Base-by-base conservation (phyloP, 2,113 vertebrate genomes). In the Emydura subglobosa region DNA sequence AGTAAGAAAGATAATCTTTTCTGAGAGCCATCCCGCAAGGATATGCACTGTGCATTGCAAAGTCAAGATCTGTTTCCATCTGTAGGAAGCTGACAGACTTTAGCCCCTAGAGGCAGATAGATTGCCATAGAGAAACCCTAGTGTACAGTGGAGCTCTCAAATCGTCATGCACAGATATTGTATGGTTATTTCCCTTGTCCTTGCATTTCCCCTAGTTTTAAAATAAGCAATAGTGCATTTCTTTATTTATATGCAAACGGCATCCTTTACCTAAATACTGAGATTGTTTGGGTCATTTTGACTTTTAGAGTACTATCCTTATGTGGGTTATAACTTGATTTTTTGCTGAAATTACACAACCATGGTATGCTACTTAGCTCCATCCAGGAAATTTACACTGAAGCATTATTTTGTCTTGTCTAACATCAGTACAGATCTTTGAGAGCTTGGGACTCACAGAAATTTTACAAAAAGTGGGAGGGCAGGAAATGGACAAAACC, bases 1-100 rank as follows among this genome's bases (percentile, higher is more conserved):
- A 22, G 2, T 96, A 93, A 96, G 82, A 96, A 96, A n/a, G 59
- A 39, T 93, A 86, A 91, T 57, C 50, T 92, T 31, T 95, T 91
- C 89, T 54, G 42, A 96, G 83, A 88, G 59, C 47, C 42, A 76
- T 59, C 44, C 92, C 85, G 78, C 34, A 92, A 92, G n/a, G 92
- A 93, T 68, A 82, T 81, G 2, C 0, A 88, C 47, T 65, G 39
- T 10, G 76, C 84, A 17, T 76, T 81, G 19, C 57, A 87, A 94
- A 89, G 93, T 83, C n/a, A 78, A 50, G 34, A 80, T 94, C 90
- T 95, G 93, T 80, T 92, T 93, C 92, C 93, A 54, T 79, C 88
- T 80, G 2, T 29, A 83, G 85, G 42, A 93, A 93, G 80, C 47
- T 81, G 89, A 95, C 87, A 92, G 22, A 54, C 94, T 95, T 96